Evolutionary conservation across 1,140 invertebrate species (phyloP), one percentile per base, ranked within the genome.

Genomic region (Drosophila willistoni): DNA sequence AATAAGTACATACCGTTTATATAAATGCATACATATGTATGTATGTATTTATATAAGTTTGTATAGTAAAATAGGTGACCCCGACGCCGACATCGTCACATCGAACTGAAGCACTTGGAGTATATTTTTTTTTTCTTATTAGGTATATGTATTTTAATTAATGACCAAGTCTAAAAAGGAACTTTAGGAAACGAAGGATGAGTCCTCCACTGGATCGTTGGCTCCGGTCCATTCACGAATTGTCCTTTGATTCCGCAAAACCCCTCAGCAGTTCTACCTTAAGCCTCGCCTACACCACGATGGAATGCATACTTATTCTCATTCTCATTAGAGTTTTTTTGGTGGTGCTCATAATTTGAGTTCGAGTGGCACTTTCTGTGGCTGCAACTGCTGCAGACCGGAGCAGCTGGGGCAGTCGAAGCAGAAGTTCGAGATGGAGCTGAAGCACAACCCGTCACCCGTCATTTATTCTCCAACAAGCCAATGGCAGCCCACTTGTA

Each of bases 331-430:
- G 71, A 71, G 65, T 63, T 68, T 64, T 64, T 63, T 68, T 60
- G 78, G 59, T 51, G 71, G 71, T 71, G 82, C 72, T 79, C 75
- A 79, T 81, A 86, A 86, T 86, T 86, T 78, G 65, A 59, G 67
- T 79, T 79, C 70, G 70, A 87, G 84, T 86, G 83, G 39, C 83
- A 72, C 77, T 78, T 79, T 76, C 87, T 86, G 79, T 86, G 71
- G 79, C 79, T 74, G 77, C 77, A 87, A 74, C 83, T 22, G 44
- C 44, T 19, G 42, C n/a, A 14, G 42, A 4, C n/a, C 2, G 42
- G n/a, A 14, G 42, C 6, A 14, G n/a, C 41, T 42, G 41, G n/a
- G 14, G n/a, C 44, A 10, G 44, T 2, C 42, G n/a, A 14, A 44
- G n/a, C 42, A 44, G 42, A 13, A 47, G 44, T 47, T 47, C 44